Evolutionary conservation across 1,140 invertebrate species (phyloP), one percentile per base, ranked within the genome.

Genomic region (Notospermus geniculatus): DNA sequence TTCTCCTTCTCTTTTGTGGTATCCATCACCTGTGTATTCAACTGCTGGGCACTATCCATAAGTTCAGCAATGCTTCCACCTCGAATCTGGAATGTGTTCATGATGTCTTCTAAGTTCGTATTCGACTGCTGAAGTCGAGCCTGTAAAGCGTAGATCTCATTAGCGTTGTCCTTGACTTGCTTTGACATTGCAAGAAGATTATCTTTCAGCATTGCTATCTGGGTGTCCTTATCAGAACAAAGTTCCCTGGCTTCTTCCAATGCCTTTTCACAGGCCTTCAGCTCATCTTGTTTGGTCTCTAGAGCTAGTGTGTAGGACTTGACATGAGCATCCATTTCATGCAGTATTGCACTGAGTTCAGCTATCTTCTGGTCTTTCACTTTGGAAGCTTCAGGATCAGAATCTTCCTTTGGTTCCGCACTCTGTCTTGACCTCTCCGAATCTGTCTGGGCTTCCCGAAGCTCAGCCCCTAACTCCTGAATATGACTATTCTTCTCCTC

Each of bases 311-410:
- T 50, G 19, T 23, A 19, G 9, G n/a, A 23, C n/a, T 27, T 50
- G 46, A 50, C n/a, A n/a, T 50, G n/a, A 50, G n/a, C 25, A 23
- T 50, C 46, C 46, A 23, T 50, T 50, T 50, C 46, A 19, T 23
- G 4, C n/a, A 27, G 4, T n/a, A 23, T n/a, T 5, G 46, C 46
- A 9, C 9, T 5, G 4, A 50, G n/a, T n/a, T 50, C 25, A 5
- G n/a, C 46, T 50, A 50, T 50, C 25, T 50, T 50, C 25, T 50
- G 5, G 25, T 50, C 46, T n/a, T 50, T 50, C n/a, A 5, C n/a
- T 7, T 4, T 50, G 4, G n/a, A 7, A n/a, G 46, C 25, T 36
- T 36, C 32, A 36, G 32, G 15, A 36, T 36, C 32, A 4, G 15
- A 4, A 36, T 36, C 32, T 7, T 36, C 32, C 32, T 36, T 36